Evolutionary conservation across 2,797 vertebrate genomes (phyloP), one percentile per base, ranked within the genome.

Genomic region (Ambastaia sidthimunki): DNA sequence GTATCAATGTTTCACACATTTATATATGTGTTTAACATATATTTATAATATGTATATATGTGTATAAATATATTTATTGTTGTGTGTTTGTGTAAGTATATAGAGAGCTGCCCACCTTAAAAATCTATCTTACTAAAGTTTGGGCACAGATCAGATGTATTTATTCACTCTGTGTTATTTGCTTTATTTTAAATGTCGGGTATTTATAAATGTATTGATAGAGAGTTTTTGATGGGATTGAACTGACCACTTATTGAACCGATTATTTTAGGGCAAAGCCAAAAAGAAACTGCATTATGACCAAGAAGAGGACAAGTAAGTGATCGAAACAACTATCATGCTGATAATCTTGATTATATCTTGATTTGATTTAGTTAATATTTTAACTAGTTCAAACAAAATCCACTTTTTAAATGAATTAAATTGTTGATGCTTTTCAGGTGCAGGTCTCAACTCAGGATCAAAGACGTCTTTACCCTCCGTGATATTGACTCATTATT

Each of bases 241-340:
- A 69, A 59, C 13, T 47, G 18, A 65, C 34, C 19, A 25, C 19
- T 44, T n/a, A 5, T 21, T 25, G 2, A 68, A 31, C 75, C 15
- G 0, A 7, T 69, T 5, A 86, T 4, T 89, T 88, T 87, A 94
- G 94, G 88, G 25, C 55, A 90, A 89, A 76, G 90, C 91, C 3
- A 92, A 86, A 82, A 92, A 89, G 85, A 93, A 91, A 83, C 92
- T 93, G 3, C 87, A 84, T 25, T 93, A 89, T 85, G 21, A 83
- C 5, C 77, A 78, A 47, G 71, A 71, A 25, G 88, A 85, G 4
- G 71, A 90, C 62, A 86, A 76, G 93, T 93, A 86, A n/a, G 80
- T 75, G 73, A 75, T n/a, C n/a, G n/a, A n/a, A n/a, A n/a, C n/a
- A n/a, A n/a, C n/a, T n/a, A n/a, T n/a, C n/a, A n/a, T n/a, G n/a